Evolutionary conservation across 2,888 invertebrate species (phyloP).

Genomic region (Dromius quadrimaculatus): DNA sequence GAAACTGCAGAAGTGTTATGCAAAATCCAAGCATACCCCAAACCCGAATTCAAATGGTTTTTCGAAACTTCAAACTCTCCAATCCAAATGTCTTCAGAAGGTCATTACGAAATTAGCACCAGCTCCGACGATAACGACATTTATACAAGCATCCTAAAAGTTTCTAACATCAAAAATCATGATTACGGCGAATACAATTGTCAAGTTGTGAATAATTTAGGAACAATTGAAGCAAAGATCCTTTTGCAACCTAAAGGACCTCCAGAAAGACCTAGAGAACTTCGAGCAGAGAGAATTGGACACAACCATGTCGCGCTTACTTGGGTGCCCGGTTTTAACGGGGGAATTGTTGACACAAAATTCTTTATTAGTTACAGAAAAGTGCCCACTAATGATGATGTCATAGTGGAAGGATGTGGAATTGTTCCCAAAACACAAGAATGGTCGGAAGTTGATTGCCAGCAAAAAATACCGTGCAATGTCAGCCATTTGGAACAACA

Average conservation of each 20-base stretch:
- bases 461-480: conserved; percentile 88
- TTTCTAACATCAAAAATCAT: conserved; percentile 81
- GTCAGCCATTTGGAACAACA: conserved; percentile 88
- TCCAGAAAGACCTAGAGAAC: conserved; percentile 84
- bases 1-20: conserved; percentile 90
- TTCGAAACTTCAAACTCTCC: conserved; percentile 82
- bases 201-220: conserved; percentile 85
- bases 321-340: conserved; percentile 93
- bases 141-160: conserved; percentile 81
- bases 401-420: conserved; percentile 73
- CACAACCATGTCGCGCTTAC: conserved; percentile 83
- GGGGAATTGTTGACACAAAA: conserved; percentile 87
- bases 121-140: conserved; percentile 87
- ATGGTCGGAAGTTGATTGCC: conserved; percentile 89
- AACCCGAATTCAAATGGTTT: conserved; percentile 94
- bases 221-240: conserved; percentile 81
- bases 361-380: conserved; percentile 87
- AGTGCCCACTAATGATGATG: conserved; percentile 73
- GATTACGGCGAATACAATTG: conserved; percentile 95
- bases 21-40: conserved; percentile 91
- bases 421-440: conserved; percentile 72
- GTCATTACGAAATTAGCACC: conserved; percentile 87
- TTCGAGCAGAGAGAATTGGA: conserved; percentile 80
- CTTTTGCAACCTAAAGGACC: conserved; percentile 87
- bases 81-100: conserved; percentile 83